Evolutionary conservation across 2,888 invertebrate species (phyloP), one percentile per base, ranked within the genome.

Genomic region (Idaea dimidiata): DNA sequence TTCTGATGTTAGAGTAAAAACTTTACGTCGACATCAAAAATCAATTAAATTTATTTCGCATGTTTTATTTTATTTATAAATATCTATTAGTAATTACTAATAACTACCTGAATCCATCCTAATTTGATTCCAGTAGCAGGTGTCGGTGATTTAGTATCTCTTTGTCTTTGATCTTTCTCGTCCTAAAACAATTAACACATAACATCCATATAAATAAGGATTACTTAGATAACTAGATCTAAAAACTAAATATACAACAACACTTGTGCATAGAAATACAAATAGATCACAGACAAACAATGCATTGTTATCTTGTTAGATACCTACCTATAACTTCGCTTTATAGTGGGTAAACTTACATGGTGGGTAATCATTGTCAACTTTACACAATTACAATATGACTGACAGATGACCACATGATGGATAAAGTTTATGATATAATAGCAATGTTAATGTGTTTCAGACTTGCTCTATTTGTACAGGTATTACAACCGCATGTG

Each of bases 21-120:
- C 10, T 32, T 32, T 2, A 32, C 32, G 10, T 32, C 32, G 32
- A 4, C 10, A 32, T 32, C 32, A 32, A 32, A 32, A 32, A 10
- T 32, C 0, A 10, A n/a, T n/a, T n/a, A n/a, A n/a, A n/a, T n/a
- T n/a, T n/a, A n/a, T n/a, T n/a, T n/a, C n/a, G n/a, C n/a, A n/a
- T n/a, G n/a, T n/a, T n/a, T n/a, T n/a, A n/a, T n/a, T n/a, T n/a
- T n/a, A n/a, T n/a, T n/a, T n/a, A n/a, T n/a, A n/a, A 33, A 33
- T 33, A 33, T 5, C 33, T 33, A 43, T 43, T 10, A 10, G 5
- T 43, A 8, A 43, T 7, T 43, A 32, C 32, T 32, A 2, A 32
- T 43, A 7, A 43, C 3, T 43, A 93, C 93, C 82, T 94, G 93
- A 77, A 98, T 97, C 97, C 97, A 98, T 88, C 97, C 97, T 82